Base-by-base conservation (phyloP, 2,888 invertebrate genomes). In the Erebia ligea region DNA sequence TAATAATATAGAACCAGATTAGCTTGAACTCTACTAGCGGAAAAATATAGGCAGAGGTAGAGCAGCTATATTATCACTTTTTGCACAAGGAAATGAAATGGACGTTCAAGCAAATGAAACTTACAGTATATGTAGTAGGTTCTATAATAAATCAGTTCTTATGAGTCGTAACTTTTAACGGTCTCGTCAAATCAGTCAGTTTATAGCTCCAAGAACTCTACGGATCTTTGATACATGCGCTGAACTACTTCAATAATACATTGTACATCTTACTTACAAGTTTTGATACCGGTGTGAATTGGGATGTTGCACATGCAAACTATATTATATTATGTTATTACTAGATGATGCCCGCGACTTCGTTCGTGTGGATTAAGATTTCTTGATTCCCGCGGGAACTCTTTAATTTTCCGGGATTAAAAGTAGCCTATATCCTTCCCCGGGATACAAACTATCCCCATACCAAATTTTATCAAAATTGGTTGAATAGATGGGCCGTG, bases 151-250 rank as follows among this genome's bases (percentile, higher is more conserved):
- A 54, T 10, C 19, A 19, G 54, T 54, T 54, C 54, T 10, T 19
- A 10, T 54, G 19, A 54, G 54, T 54, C 54, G 54, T 54, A 17
- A 54, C 17, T 19, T 54, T 54, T 54, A 54, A 54, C 54, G 19
- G 54, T 19, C 19, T 54, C 54, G 8, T 54, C 10, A 54, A 54
- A 19, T 19, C 10, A 54, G 19, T 19, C 54, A 54, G 54, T 54
- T 54, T 11, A 54, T 54, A 19, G 54, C 54, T 54, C 19, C 19
- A 19, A 54, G 54, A 54, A 54, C 54, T 54, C 19, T 54, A 54
- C 10, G 10, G 54, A 54, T 54, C 54, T 45, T 45, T 54, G 54
- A 19, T 19, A 54, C 17, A 10, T 10, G 10, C 9, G 2, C 54
- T 52, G 52, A 52, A 52, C 6, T 52, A 52, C 17, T 17, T 52